Evolutionary conservation across 2,888 invertebrate genomes (phyloP), one percentile per base, ranked within the genome.

Genomic region (Tanytarsus gracilentus): DNA sequence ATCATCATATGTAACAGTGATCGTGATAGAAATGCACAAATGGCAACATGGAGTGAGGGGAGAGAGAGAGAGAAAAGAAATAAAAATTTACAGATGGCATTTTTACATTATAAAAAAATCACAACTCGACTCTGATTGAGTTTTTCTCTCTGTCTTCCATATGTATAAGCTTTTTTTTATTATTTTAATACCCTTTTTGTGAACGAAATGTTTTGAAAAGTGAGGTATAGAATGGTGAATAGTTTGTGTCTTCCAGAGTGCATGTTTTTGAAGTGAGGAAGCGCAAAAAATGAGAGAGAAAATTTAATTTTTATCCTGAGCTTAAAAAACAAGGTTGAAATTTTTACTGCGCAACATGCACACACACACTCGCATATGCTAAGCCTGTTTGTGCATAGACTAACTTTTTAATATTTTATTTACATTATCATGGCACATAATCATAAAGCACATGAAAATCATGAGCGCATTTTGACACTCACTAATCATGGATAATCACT

Each of bases 401-500:
- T 36, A 36, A 36, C 36, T 36, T 36, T 36, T 36, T 36, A 44
- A 44, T 44, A 18, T 18, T 25, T 49, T 49, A 27, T 49, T 49
- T 49, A 49, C 49, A 49, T 49, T 49, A 23, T 44, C 44, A 44
- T 44, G 11, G 21, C 44, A 44, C 11, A 44, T n/a, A n/a, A n/a
- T n/a, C n/a, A n/a, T n/a, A n/a, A 11, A 11, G 30, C 9, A 30
- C 30, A 11, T 30, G 30, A 49, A 49, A 49, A 49, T 25, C 27
- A 14, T 14, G 26, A 39, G 48, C 58, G 58, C 33, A 58, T 58
- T 58, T 58, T 58, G 58, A 58, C 58, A 58, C 58, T 58, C 21
- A 58, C 58, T 58, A 58, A 58, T 58, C 58, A 58, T 14, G 48
- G 58, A 58, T 58, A 58, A 58, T 58, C 58, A 48, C 58, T 21